These are phyloP conservation scores for Drosophila austrosaltans DNA, from an alignment of 2,888 invertebrate genomes.

Conservation along the genomic window DNA sequence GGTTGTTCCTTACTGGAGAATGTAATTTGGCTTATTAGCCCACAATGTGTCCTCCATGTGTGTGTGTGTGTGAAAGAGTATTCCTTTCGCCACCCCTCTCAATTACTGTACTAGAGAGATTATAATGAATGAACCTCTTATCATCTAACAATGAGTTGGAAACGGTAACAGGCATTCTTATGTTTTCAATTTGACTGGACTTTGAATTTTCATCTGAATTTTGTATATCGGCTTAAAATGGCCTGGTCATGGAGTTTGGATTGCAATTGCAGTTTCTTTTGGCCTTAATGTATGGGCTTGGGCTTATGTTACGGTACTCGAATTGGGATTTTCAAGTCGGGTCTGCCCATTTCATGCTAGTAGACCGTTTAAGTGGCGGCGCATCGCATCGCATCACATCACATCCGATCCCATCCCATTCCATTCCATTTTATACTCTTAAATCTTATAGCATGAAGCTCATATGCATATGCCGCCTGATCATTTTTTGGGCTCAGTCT, in stretches of 20 bases:
- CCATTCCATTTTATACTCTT: neutral
- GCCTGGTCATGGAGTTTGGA: no score
- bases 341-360: constrained; percentile 60
- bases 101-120: constrained; percentile 11
- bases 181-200: neutral
- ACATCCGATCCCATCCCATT: constrained; percentile 18
- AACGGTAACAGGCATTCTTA: neutral
- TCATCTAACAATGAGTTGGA: constrained; percentile 7
- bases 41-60: neutral
- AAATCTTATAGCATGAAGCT: constrained; percentile 19
- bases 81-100: neutral
- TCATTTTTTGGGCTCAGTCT: constrained; percentile 28
- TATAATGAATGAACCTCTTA: constrained; percentile 9
- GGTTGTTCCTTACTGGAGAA: neutral
- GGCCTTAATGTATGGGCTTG: constrained; percentile 59
- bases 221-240: constrained; percentile 2
- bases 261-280: neutral
- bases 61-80: no score
- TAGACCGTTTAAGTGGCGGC: constrained; percentile 62
- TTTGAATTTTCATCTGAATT: neutral
- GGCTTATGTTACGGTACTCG: constrained; percentile 61
- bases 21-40: constrained; percentile 7
- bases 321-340: constrained; percentile 52
- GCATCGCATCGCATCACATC: constrained; percentile 40
- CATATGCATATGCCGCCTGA: constrained; percentile 57